Conservation (phyloP, 2,113 vertebrate genomes). For the Lathamus discolor region DNA sequence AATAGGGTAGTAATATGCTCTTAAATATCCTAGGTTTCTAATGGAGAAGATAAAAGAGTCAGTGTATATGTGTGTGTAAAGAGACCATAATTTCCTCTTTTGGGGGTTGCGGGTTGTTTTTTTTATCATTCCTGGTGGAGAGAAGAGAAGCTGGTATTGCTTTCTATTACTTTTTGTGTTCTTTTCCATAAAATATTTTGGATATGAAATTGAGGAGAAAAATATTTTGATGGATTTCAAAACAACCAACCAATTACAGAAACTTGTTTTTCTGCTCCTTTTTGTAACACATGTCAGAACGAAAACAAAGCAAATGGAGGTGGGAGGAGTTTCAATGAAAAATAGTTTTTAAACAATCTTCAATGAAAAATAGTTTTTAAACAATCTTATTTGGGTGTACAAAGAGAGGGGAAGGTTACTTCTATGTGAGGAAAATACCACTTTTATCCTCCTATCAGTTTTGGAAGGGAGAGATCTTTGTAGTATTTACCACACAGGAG, state of each 20-base stretch:
- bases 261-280: slow-evolving; percentile 21
- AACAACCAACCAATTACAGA: background rate
- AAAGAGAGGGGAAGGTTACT: background rate
- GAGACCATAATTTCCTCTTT: background rate
- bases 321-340: background rate
- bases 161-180: background rate
- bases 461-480: slow-evolving; percentile 21
- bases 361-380: background rate
- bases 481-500: background rate
- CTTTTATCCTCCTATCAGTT: background rate
- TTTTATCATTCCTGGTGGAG: background rate
- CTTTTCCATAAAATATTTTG: background rate
- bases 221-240: background rate
- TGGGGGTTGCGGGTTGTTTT: background rate
- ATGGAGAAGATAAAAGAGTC: background rate
- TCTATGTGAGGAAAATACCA: background rate
- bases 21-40: background rate
- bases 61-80: background rate
- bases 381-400: background rate
- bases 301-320: background rate
- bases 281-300: background rate
- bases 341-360: background rate
- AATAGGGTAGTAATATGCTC: background rate
- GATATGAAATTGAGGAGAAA: background rate
- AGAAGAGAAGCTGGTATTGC: background rate